Evolutionary conservation across 2,113 vertebrate species (phyloP), one percentile per base, ranked within the genome.

Genomic region (Lagopus muta): DNA sequence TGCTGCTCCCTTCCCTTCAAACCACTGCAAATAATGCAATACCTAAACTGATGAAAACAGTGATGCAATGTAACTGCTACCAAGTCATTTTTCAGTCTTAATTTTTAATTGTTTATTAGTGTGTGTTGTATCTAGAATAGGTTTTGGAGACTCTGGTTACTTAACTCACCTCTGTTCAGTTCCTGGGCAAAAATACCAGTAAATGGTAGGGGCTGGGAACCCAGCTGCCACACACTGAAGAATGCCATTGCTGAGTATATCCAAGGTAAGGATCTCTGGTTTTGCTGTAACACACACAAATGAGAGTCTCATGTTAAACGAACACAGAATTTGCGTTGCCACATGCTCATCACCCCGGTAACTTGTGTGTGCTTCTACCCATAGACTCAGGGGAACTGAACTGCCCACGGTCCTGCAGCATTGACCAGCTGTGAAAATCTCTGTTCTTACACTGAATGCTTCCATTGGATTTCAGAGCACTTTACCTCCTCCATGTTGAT

Each of bases 101-200:
- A 69, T 43, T 90, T 82, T 25, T 72, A 76, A 79, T 48, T 48
- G 62, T 72, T 70, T 93, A 69, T 6, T 54, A 18, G 27, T 4
- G 5, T 30, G 12, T 28, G 22, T 6, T 40, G 42, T 38, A 73
- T 27, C n/a, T 38, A 60, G 45, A 95, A 80, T 19, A 77, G 65
- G 36, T 50, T 79, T 55, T 82, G 45, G 38, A 94, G 88, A 85
- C 47, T 71, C 71, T n/a, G 27, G 14, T 89, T 88, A 55, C 8
- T 66, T 54, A 76, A 95, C 95, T 98, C 94, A 99, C 99, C 99
- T 98, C 92, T 97, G 98, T 66, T 99, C 98, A 1, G 98, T 91
- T 95, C 98, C 98, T 82, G 98, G 98, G 90, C 99, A 99, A 96
- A 99, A 99, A 96, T 98, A 99, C 99, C 99, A 99, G 45, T 98